A percentile compares a stretch with the other conserved stretches of the same genome.
phyloP scores from a whole-genome alignment of 1,140 invertebrate genomes.

The Amphibalanus amphitrite region DNA sequence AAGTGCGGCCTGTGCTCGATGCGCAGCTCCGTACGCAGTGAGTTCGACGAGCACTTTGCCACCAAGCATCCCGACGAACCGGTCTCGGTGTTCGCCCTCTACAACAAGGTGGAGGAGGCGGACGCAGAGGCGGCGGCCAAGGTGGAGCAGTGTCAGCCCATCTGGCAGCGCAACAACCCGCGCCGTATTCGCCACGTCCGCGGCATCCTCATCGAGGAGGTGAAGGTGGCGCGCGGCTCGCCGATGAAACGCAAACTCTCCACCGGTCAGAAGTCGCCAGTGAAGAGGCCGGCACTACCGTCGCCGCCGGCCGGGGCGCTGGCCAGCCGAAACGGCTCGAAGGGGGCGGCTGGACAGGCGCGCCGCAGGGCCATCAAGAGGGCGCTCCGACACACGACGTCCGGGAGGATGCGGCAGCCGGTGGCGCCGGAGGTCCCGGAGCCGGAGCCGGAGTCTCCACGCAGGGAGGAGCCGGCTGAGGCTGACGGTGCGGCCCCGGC shows the following conservation, averaged over 20 bases:
- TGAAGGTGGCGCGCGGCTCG: constrained; percentile 18
- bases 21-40: constrained; percentile 34
- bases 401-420: background rate
- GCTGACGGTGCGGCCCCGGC: background rate
- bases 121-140: constrained; percentile 16
- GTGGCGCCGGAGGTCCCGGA: constrained; percentile 2
- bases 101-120: constrained; percentile 18
- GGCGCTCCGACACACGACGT: background rate
- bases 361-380: background rate
- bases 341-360: background rate
- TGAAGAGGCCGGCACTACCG: background rate
- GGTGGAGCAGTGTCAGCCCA: constrained; percentile 26
- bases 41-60: constrained; percentile 37
- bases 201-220: constrained; percentile 37
- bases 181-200: constrained; percentile 37
- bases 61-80: constrained; percentile 28
- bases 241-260: background rate
- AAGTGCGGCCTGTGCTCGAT: constrained; percentile 44
- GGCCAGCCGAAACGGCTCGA: background rate
- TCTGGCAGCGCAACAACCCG: constrained; percentile 37
- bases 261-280: background rate
- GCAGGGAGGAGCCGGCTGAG: background rate
- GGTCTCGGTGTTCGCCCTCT: constrained; percentile 20
- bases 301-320: too few relatives aligned
- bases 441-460: background rate